These are phyloP conservation scores for Sebastes taczanowskii DNA, from an alignment of 2,797 vertebrate genomes.

Conservation along the genomic window DNA sequence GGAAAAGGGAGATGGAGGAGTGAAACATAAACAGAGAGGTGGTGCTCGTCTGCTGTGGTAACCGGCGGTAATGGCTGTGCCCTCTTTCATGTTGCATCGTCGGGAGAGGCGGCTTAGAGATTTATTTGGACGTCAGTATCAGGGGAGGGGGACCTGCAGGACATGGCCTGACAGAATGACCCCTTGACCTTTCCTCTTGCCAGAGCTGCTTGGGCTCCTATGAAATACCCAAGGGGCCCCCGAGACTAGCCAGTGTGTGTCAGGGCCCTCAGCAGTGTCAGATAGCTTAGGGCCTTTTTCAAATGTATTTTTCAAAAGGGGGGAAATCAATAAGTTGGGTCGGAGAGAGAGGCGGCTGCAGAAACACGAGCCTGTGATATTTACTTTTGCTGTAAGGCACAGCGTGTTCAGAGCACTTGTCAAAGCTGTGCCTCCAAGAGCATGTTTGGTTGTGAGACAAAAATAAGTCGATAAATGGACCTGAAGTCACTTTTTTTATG, in stretches of 20 bases:
- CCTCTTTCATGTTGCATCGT: conserved; percentile 62
- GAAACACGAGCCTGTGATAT: conserved; percentile 76
- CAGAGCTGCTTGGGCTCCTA: conserved; percentile 64
- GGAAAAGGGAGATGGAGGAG: conserved; percentile 50
- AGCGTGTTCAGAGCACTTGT: conserved; percentile 61
- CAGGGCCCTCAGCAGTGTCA: conserved; percentile 72
- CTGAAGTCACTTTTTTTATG: conserved; percentile 43
- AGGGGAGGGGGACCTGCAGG: conserved; percentile 69
- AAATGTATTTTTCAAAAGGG: conserved; percentile 81
- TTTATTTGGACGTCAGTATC: conserved; percentile 66
- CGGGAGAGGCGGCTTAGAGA: conserved; percentile 43
- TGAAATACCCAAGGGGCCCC: conserved; percentile 61
- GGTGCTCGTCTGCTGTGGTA: conserved; percentile 49
- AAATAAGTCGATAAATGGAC: conserved; percentile 67
- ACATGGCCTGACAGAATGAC: conserved; percentile 73
- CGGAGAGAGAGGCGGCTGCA: conserved; percentile 58
- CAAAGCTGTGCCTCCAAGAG: conserved; percentile 55
- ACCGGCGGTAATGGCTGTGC: conserved; percentile 60
- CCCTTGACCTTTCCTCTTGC: conserved; percentile 70
- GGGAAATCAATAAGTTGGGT: conserved; percentile 79
- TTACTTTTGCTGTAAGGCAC: conserved; percentile 69
- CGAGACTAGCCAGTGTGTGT: conserved; percentile 53
- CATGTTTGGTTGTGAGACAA: conserved; percentile 47
- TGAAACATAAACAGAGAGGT: conserved; percentile 48
- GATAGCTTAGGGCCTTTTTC: conserved; percentile 76